A percentile compares a stretch with the other conserved stretches of the same genome.
Evolutionary conservation across 1,140 invertebrate genomes (phyloP).

Genomic region (Lethocerus indicus): DNA sequence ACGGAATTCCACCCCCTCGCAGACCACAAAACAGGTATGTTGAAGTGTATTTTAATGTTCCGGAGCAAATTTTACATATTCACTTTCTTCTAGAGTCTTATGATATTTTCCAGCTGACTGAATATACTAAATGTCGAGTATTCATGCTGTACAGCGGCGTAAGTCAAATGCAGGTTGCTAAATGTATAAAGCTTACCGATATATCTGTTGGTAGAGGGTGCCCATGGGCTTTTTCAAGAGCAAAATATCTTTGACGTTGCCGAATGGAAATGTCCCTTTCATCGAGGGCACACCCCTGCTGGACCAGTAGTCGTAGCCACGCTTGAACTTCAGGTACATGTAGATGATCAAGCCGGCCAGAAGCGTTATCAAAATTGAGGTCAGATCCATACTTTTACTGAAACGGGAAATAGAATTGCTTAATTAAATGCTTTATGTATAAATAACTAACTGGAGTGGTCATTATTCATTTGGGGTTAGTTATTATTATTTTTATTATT

Average conservation of each 20-base stretch:
- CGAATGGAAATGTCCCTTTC: conserved; percentile 22
- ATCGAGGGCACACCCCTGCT: conserved; percentile 24
- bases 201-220: conserved; percentile 10
- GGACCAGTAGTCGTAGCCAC: conserved; percentile 26
- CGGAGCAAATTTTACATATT: background rate
- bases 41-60: background rate
- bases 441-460: too few species aligned
- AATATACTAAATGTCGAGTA: background rate
- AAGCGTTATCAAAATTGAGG: too few species aligned
- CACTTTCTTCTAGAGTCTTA: background rate
- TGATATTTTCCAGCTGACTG: background rate
- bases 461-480: too few species aligned
- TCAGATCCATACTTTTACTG: too few species aligned
- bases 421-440: too few species aligned
- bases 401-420: too few species aligned
- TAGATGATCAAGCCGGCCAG: too few species aligned
- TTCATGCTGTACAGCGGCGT: conserved; percentile 13
- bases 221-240: conserved; percentile 12
- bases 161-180: background rate
- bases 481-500: too few species aligned
- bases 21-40: background rate
- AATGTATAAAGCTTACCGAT: conserved; percentile 2
- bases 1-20: too few species aligned
- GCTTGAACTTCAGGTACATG: background rate
- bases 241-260: conserved; percentile 20